Conservation (phyloP, 2,888 invertebrate species). For the Lysandra coridon region DNA sequence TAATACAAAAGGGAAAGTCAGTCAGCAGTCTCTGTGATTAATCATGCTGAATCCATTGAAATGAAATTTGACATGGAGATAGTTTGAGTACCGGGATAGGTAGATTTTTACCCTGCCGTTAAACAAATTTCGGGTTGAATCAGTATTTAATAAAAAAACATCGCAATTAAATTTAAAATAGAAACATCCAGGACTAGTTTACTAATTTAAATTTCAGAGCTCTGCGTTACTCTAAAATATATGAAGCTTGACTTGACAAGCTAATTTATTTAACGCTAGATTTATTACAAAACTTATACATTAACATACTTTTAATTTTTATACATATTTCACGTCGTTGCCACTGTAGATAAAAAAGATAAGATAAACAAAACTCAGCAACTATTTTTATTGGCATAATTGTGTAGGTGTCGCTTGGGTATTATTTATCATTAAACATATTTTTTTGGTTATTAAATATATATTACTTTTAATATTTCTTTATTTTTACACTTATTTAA, state of each 20-base stretch:
- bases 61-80: background rate
- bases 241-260: background rate
- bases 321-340: background rate
- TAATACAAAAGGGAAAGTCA: too few relatives aligned
- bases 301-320: background rate
- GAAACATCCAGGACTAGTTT: background rate
- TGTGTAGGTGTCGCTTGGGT: background rate
- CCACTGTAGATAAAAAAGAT: background rate
- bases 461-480: background rate
- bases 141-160: too few relatives aligned
- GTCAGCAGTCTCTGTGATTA: too few relatives aligned
- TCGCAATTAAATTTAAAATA: background rate
- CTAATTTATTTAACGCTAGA: background rate
- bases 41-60: too few relatives aligned
- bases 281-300: background rate
- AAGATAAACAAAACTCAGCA: background rate
- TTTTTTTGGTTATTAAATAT: background rate
- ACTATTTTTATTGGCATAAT: background rate
- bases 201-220: background rate
- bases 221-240: background rate
- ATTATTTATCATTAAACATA: background rate
- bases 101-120: too few relatives aligned
- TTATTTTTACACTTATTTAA: too few relatives aligned
- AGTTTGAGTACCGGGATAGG: too few relatives aligned
- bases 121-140: too few relatives aligned